These are phyloP conservation scores for Oryzias melastigma DNA, from an alignment of 2,113 vertebrate genomes.

Conservation along the genomic window DNA sequence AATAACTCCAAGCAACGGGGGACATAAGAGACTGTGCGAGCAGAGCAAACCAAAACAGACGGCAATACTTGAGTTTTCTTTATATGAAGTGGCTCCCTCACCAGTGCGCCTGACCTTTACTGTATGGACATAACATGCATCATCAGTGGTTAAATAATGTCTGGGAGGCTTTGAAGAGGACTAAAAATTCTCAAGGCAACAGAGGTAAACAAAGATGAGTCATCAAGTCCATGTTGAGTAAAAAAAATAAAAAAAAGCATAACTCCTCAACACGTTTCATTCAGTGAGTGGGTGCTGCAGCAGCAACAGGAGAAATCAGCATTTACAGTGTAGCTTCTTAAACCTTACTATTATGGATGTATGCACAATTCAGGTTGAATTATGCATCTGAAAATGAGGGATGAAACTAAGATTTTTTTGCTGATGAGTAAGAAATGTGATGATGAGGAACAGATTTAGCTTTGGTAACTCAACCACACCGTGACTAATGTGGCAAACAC, in stretches of 20 bases:
- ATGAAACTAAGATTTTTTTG: not conserved
- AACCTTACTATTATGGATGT: slow-evolving; percentile 17
- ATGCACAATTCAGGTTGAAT: slow-evolving; percentile 11
- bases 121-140: slow-evolving; percentile 37
- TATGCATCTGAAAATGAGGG: not conserved
- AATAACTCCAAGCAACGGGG: slow-evolving; percentile 12
- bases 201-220: slow-evolving; percentile 64
- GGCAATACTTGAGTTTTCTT: slow-evolving; percentile 1
- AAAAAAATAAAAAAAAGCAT: slow-evolving; percentile 10
- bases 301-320: slow-evolving; percentile 24
- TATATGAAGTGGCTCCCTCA: slow-evolving; percentile 11
- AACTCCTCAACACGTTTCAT: slow-evolving; percentile 52
- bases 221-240: slow-evolving; percentile 48
- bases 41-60: slow-evolving; percentile 27
- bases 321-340: slow-evolving; percentile 32
- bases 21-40: slow-evolving; percentile 15
- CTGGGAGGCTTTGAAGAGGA: slow-evolving; percentile 47
- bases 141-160: slow-evolving; percentile 54
- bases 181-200: slow-evolving; percentile 44
- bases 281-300: slow-evolving; percentile 54
- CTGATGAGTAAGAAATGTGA: too few species aligned
- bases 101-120: slow-evolving; percentile 35
- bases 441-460: too few species aligned
- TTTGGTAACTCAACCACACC: too few species aligned
- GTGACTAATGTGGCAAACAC: too few species aligned